A percentile compares a stretch with the other conserved stretches of the same genome.
Evolutionary conservation across 2,888 invertebrate species (phyloP).

Genomic region (Gastracanthus pulcherrimus): DNA sequence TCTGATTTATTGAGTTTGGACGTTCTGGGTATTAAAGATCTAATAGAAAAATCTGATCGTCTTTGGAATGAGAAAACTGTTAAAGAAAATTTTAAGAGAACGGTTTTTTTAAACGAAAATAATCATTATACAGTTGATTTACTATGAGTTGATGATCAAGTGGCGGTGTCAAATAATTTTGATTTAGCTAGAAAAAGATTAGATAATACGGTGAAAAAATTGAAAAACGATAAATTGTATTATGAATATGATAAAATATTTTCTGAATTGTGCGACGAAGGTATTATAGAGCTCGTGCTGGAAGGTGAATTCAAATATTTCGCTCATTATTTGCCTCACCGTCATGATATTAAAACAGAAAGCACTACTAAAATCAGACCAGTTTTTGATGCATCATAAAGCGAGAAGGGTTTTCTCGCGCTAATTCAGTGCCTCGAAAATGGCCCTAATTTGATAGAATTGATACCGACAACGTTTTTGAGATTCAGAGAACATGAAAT

Average conservation of each 20-base stretch:
- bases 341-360: constrained; percentile 40
- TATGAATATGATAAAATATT: constrained; percentile 55
- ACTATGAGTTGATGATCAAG: constrained; percentile 70
- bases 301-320: constrained; percentile 22
- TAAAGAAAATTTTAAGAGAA: constrained; percentile 64
- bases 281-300: constrained; percentile 61
- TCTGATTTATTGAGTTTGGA: constrained; percentile 69
- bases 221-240: constrained; percentile 46
- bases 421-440: constrained; percentile 63
- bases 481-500: constrained; percentile 58
- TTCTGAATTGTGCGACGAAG: constrained; percentile 47
- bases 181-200: constrained; percentile 62
- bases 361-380: constrained; percentile 56
- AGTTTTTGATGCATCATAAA: constrained; percentile 65
- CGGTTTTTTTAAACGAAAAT: constrained; percentile 56
- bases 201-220: constrained; percentile 59
- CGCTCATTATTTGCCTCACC: constrained; percentile 52
- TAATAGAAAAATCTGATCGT: constrained; percentile 60
- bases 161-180: constrained; percentile 64
- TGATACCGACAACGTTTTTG: constrained; percentile 55
- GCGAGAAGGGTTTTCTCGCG: constrained; percentile 60
- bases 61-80: constrained; percentile 59
- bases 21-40: constrained; percentile 66
- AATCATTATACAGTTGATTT: constrained; percentile 68
- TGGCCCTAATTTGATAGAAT: constrained; percentile 60